phyloP scores from a whole-genome alignment of 1,140 invertebrate species.

The silkworm (Bombyx mori) region ASM3026992v2 NC_085113.1:11095501-11096000 shows the following conservation, averaged over 20 bases:
- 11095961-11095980: no score
- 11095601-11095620: slow-evolving; percentile 66
- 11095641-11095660: slow-evolving; percentile 64
- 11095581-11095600: slow-evolving; percentile 72
- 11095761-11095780: slow-evolving; percentile 13
- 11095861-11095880: no score
- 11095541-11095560: slow-evolving; percentile 44
- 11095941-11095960: no score
- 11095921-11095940: no score
- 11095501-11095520: slow-evolving; percentile 72
- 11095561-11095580: slow-evolving; percentile 70
- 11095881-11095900: no score
- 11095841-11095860: no score
- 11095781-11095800: slow-evolving; percentile 22
- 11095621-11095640: slow-evolving; percentile 62
- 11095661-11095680: slow-evolving; percentile 67
- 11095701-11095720: slow-evolving; percentile 31
- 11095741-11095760: slow-evolving; percentile 25
- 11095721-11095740: slow-evolving; percentile 24
- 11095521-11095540: slow-evolving; percentile 71
- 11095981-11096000: no score
- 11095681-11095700: slow-evolving; percentile 41
- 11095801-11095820: neutral
- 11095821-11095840: no score
- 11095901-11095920: no score